Conservation (phyloP, 1,140 invertebrate genomes). For the Venustaconcha ellipsiformis region DNA sequence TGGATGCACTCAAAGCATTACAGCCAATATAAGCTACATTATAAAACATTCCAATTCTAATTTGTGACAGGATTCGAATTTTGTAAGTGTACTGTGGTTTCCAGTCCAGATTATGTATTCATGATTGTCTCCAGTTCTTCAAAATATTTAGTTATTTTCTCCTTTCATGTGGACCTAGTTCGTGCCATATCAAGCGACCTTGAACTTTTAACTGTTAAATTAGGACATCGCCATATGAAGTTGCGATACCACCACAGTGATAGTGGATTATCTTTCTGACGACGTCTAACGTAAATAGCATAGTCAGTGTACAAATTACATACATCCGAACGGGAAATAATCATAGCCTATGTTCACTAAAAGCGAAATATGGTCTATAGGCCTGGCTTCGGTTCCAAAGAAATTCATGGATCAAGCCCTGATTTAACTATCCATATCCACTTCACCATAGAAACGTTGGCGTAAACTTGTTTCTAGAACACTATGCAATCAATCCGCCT, state of each 20-base stretch:
- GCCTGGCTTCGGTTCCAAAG: no score
- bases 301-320: constrained; percentile 1
- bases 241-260: constrained; percentile 6
- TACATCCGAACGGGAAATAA: not conserved
- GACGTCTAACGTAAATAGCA: not conserved
- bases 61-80: constrained; percentile 38
- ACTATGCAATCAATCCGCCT: no score
- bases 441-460: no score
- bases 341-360: not conserved
- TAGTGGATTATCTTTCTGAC: not conserved
- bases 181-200: constrained; percentile 8
- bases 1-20: no score
- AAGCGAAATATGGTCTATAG: no score
- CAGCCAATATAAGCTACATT: no score
- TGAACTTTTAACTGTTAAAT: constrained; percentile 5
- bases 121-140: constrained; percentile 8
- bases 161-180: not conserved
- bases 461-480: no score
- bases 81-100: constrained; percentile 55
- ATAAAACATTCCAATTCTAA: constrained; percentile 29
- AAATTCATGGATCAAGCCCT: no score
- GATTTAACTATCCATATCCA: no score
- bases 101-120: constrained; percentile 31
- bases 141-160: not conserved
- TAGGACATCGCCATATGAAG: constrained; percentile 9